Evolutionary conservation across 2,888 invertebrate genomes (phyloP).

Genomic region (Schizaphis graminum): DNA sequence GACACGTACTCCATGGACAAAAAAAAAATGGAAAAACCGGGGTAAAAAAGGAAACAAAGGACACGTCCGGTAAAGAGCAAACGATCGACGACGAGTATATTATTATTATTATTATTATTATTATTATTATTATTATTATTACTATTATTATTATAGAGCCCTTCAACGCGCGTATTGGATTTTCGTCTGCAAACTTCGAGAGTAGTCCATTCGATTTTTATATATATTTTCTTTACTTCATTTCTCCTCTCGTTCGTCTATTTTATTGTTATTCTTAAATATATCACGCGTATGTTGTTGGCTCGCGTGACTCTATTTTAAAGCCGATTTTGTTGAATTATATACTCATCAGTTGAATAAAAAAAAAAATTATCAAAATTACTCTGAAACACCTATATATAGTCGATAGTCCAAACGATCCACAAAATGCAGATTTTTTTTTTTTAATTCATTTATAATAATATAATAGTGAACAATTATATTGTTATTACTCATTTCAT

Average conservation of each 20-base stretch:
- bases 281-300: neutral
- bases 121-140: slow-evolving; percentile 25
- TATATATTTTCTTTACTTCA: slow-evolving; percentile 14
- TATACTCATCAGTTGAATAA: neutral
- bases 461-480: neutral
- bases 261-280: slow-evolving; percentile 52
- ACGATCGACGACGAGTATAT: slow-evolving; percentile 43
- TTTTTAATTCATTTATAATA: neutral
- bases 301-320: neutral
- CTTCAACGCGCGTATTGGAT: slow-evolving; percentile 45
- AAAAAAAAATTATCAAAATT: neutral
- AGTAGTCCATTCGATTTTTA: slow-evolving; percentile 41
- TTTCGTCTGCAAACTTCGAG: slow-evolving; percentile 24
- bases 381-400: neutral
- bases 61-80: slow-evolving; percentile 59
- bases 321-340: neutral
- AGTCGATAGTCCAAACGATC: neutral
- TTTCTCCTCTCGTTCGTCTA: neutral
- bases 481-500: neutral
- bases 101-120: too few species aligned
- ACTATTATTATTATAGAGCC: slow-evolving; percentile 9
- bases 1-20: slow-evolving; percentile 57
- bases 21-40: slow-evolving; percentile 39
- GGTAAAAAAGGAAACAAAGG: slow-evolving; percentile 56
- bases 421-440: neutral